Percentiles rank a stretch among this genome's conserved stretches.
phyloP scores from a whole-genome alignment of 2,113 vertebrate species.

The Catagonus wagneri region DNA sequence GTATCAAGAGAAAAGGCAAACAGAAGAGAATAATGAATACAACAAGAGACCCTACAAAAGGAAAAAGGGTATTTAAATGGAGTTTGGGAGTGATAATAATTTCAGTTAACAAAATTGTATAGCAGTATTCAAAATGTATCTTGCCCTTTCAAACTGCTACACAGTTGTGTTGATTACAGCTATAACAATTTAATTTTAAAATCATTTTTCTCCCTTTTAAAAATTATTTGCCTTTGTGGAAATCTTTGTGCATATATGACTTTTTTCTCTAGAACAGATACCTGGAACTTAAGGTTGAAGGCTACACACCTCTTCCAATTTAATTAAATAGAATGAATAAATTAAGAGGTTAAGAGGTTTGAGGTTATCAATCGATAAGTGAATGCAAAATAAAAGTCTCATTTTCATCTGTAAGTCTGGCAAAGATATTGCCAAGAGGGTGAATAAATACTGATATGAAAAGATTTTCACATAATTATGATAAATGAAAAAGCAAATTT shows the following conservation, averaged over 20 bases:
- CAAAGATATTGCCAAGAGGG: background rate
- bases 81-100: background rate
- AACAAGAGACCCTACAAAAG: background rate
- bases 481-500: background rate
- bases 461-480: background rate
- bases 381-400: background rate
- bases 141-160: background rate
- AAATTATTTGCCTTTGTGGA: background rate
- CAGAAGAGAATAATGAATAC: background rate
- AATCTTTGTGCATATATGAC: background rate
- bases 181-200: background rate
- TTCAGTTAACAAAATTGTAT: background rate
- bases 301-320: background rate
- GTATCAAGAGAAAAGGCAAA: background rate
- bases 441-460: background rate
- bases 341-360: background rate
- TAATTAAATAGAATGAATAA: constrained; percentile 2
- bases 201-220: background rate
- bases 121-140: background rate
- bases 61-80: background rate
- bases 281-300: background rate
- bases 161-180: background rate
- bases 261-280: background rate
- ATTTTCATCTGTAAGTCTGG: background rate
- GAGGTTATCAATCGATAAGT: background rate